Conservation (phyloP, 2,888 invertebrate species). For the Chesias legatella region DNA sequence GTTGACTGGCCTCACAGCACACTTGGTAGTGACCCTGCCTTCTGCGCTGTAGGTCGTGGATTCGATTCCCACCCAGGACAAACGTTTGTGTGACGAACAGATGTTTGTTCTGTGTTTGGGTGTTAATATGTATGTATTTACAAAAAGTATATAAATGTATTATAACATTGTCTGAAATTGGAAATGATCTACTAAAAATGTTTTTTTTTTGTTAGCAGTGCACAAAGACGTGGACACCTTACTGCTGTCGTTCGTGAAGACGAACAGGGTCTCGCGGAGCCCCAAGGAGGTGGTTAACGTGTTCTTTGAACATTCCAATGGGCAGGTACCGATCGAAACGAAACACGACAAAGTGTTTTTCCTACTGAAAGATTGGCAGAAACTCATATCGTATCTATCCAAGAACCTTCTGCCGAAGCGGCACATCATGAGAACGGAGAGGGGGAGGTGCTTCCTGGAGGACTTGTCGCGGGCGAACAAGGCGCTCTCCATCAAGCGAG, state of each 20-base stretch:
- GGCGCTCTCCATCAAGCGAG: conserved; percentile 47
- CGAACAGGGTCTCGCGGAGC: conserved; percentile 35
- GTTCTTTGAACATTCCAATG: conserved; percentile 64
- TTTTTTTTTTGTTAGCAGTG: conserved; percentile 35
- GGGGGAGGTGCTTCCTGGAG: conserved; percentile 61
- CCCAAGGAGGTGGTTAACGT: conserved; percentile 60
- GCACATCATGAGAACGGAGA: conserved; percentile 62
- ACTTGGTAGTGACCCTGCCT: too few species aligned
- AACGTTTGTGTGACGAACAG: too few species aligned
- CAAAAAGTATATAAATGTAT: too few species aligned
- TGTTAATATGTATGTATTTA: too few species aligned
- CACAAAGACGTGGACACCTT: conserved; percentile 56
- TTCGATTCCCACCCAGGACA: too few species aligned
- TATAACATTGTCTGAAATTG: too few species aligned
- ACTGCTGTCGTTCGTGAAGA: conserved; percentile 50
- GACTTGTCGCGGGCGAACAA: conserved; percentile 64
- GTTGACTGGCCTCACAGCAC: too few species aligned
- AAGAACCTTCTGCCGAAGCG: conserved; percentile 62
- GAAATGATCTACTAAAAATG: too few species aligned
- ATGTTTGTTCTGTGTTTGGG: too few species aligned
- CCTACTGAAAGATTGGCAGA: conserved; percentile 66
- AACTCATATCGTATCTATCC: conserved; percentile 61
- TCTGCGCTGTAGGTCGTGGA: too few species aligned
- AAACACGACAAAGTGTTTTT: conserved; percentile 50
- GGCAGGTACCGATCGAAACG: conserved; percentile 55